Evolutionary conservation across 2,113 vertebrate species (phyloP).

Genomic region (Colinus virginianus): DNA sequence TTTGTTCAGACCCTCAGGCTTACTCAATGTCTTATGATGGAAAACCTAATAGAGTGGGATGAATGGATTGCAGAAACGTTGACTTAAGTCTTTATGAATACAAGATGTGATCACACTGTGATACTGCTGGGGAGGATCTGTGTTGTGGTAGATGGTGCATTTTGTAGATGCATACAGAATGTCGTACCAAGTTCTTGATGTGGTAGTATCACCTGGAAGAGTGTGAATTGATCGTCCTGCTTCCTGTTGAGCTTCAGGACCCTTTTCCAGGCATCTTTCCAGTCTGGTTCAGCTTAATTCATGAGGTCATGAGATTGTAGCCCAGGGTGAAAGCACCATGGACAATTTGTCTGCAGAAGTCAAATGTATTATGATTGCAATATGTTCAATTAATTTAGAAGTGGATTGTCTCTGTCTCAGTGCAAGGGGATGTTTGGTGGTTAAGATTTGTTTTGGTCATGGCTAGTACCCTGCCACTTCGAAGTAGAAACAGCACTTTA

Average conservation of each 20-base stretch:
- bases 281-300: background rate
- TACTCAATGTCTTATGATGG: background rate
- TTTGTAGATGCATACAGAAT: background rate
- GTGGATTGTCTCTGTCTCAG: background rate
- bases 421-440: background rate
- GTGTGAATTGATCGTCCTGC: background rate
- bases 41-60: background rate
- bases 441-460: background rate
- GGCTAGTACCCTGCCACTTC: background rate
- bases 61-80: background rate
- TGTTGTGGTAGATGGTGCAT: background rate
- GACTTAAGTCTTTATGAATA: background rate
- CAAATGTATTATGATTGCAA: background rate
- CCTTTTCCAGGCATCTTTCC: background rate
- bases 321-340: background rate
- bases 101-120: fast-evolving
- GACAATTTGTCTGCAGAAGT: background rate
- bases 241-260: background rate
- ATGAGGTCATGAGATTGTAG: background rate
- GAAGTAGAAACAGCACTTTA: background rate
- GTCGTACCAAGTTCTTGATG: background rate
- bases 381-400: background rate
- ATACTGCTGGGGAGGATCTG: background rate
- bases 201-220: background rate
- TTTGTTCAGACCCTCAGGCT: background rate